Base-by-base conservation (phyloP, 2,797 vertebrate species). In the Anisognathus igniventris region DNA sequence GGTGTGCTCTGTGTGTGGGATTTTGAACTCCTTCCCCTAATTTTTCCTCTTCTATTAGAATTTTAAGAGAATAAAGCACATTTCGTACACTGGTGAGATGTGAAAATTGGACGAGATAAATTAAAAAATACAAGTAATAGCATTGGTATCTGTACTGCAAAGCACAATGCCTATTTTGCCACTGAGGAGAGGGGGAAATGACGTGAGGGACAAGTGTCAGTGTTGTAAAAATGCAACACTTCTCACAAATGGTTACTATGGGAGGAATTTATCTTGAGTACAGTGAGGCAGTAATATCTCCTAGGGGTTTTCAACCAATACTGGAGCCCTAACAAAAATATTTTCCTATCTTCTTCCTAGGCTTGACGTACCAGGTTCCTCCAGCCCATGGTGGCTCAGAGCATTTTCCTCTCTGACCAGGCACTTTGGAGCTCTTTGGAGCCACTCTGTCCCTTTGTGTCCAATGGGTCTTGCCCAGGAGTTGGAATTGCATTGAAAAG, bases 1-100 rank as follows among this genome's bases (percentile, higher is more conserved):
- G 24, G 28, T 35, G 16, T 51, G 28, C 24, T 39, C 20, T 25
- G 1, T 64, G 28, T 39, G 28, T 3, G 54, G 8, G 21, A 58
- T 83, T 83, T 83, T 56, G 10, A 83, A 22, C 30, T 45, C 21
- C 12, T 3, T 60, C 30, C 6, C 14, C 14, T 33, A 76, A 30
- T 13, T 64, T 51, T 42, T 51, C 19, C 6, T 22, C 24, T 58
- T 57, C 21, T 51, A 35, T 40, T 35, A 28, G 33, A 39, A 42
- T 25, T 88, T 86, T 72, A 31, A 48, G 40, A 74, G 54, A 67
- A n/a, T 7, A 30, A 72, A 87, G 30, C 2, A 0, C 13, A 45
- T 65, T 10, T 54, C 0, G 0, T 7, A 4, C 51, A 39, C 47
- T 0, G 0, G 5, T 7, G 5, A n/a, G 8, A 42, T 70, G n/a